Evolutionary conservation across 2,888 invertebrate species (phyloP), one percentile per base, ranked within the genome.

Genomic region (Venusia cambrica): DNA sequence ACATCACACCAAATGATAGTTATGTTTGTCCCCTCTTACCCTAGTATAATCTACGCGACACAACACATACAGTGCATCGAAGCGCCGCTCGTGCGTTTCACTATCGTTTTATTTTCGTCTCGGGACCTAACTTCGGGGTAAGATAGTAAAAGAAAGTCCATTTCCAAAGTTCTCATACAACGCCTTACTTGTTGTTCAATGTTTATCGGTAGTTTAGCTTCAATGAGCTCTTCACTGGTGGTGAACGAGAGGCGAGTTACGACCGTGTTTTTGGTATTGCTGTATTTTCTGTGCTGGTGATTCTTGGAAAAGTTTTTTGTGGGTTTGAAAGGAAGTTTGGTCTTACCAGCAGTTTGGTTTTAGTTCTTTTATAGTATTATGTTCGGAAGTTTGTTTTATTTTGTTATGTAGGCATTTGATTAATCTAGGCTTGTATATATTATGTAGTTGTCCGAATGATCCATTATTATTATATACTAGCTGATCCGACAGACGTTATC

Each of bases 51-150:
- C 20, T 37, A 26, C 6, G 20, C 10, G 4, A 4, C 5, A 35
- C 27, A 40, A 45, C 51, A 47, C 40, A 43, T 39, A 41, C 32
- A 35, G 30, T 35, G 28, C 11, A 28, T 30, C 26, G 8, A 25
- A 30, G 26, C 10, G 19, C 6, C 20, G 30, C 25, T 43, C 38
- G 44, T 54, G 49, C 38, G 49, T 35, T 46, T 49, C 54, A 42
- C 51, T 48, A 50, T 51, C 58, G 48, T 51, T 60, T 60, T 60
- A 60, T 54, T 50, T 49, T 39, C 45, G 41, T 45, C 43, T 11
- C 2, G 57, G 47, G 57, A 51, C 32, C 20, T 31, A 54, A 58
- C 45, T 62, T 57, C 20, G 25, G 38, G 45, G 42, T 46, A 32
- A 49, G 57, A 57, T 57, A 22, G 31, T 22, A 57, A 58, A 57